phyloP scores from a whole-genome alignment of 2,888 invertebrate species.

The Tachina grossa region DNA sequence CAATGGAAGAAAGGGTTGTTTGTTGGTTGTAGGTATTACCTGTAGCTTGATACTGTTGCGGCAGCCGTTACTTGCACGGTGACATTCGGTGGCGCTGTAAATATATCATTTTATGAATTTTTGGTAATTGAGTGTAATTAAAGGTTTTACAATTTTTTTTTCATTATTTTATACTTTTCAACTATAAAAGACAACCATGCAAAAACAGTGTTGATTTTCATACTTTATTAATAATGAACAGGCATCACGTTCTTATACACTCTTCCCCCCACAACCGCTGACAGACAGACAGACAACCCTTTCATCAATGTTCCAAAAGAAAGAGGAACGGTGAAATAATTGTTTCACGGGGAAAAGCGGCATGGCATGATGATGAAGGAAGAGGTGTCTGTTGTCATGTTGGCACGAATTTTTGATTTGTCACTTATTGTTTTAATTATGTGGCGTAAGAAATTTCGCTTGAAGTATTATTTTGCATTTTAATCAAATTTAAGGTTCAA shows the following conservation, averaged over 20 bases:
- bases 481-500: constrained; percentile 72
- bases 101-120: constrained; percentile 79
- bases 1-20: constrained; percentile 50
- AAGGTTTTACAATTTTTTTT: constrained; percentile 74
- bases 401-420: constrained; percentile 50
- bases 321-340: constrained; percentile 25
- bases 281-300: constrained; percentile 25
- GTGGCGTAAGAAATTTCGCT: constrained; percentile 78
- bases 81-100: constrained; percentile 73
- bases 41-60: constrained; percentile 74
- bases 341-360: neutral
- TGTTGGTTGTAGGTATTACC: constrained; percentile 75
- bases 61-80: neutral
- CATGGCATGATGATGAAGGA: neutral
- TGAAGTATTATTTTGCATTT: constrained; percentile 33
- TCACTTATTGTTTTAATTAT: constrained; percentile 79
- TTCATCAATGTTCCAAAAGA: constrained; percentile 26
- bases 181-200: constrained; percentile 51
- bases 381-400: constrained; percentile 41
- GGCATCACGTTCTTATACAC: constrained; percentile 49
- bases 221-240: constrained; percentile 54
- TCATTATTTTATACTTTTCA: too few species aligned
- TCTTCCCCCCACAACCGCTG: neutral
- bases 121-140: constrained; percentile 83
- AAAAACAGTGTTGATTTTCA: constrained; percentile 50